Conservation (phyloP, 30 jellyfish, hydroid and myxozoan species). For the Aurelia sp. region DNA sequence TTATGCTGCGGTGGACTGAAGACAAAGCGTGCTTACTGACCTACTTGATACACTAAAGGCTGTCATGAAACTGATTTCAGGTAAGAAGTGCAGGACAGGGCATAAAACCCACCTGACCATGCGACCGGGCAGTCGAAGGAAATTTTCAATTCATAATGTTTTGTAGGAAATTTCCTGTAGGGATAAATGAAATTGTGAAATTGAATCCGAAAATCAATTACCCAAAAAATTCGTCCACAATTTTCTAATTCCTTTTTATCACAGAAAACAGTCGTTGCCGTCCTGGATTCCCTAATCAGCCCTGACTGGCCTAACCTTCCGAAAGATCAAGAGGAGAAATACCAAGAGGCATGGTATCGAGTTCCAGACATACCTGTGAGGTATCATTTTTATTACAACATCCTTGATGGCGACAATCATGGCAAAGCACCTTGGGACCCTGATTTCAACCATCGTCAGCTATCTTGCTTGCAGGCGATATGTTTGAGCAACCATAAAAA, state of each 20-base stretch:
- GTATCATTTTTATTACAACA: constrained; percentile 81
- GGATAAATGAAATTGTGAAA: too few relatives aligned
- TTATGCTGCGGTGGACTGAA: too few relatives aligned
- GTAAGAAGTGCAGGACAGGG: too few relatives aligned
- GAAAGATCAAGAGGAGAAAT: constrained; percentile 51
- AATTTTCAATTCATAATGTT: too few relatives aligned
- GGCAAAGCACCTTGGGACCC: constrained; percentile 71
- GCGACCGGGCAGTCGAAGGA: too few relatives aligned
- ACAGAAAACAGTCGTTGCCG: constrained; percentile 88
- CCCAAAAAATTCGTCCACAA: too few relatives aligned
- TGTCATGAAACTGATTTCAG: too few relatives aligned
- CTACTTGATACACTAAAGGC: too few relatives aligned
- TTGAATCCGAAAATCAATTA: too few relatives aligned
- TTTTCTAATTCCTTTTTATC: neutral
- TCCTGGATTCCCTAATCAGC: constrained; percentile 78
- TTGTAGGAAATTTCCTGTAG: too few relatives aligned
- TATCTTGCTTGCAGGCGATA: constrained; percentile 78
- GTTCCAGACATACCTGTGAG: constrained; percentile 89
- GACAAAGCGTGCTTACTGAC: too few relatives aligned
- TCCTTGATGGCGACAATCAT: constrained; percentile 85
- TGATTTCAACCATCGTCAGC: constrained; percentile 61
- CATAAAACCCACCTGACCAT: too few relatives aligned
- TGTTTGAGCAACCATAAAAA: constrained; percentile 56
- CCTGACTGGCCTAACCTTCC: constrained; percentile 98
- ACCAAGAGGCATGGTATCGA: constrained; percentile 73